Percentiles rank a stretch among this genome's conserved stretches.
These are phyloP conservation scores for Drosophila orosa DNA, from an alignment of 1,140 invertebrate genomes.

Conservation along the genomic window DNA sequence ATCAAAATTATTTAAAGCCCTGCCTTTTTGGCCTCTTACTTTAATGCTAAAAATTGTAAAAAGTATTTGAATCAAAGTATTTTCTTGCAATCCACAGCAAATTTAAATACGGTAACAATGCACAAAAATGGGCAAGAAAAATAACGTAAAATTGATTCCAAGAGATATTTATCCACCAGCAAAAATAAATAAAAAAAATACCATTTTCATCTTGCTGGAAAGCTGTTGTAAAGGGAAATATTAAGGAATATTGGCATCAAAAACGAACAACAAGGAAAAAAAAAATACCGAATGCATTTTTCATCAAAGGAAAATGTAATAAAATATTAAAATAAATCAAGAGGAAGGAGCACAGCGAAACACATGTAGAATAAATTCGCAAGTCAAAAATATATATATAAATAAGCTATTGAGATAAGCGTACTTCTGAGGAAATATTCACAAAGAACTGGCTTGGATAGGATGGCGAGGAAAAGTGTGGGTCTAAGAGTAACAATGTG, in stretches of 20 bases:
- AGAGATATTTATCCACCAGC: conserved; percentile 9
- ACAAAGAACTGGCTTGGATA: conserved; percentile 7
- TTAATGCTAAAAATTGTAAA: too few relatives aligned
- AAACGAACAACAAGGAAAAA: background rate
- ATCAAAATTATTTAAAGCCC: too few relatives aligned
- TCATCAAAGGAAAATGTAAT: conserved; percentile 37
- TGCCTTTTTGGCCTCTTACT: background rate
- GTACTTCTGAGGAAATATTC: conserved; percentile 25
- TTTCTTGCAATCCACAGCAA: background rate
- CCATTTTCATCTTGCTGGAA: background rate
- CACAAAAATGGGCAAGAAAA: background rate
- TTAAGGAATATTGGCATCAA: conserved; percentile 8
- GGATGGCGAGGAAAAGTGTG: background rate
- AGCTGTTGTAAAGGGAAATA: conserved; percentile 13
- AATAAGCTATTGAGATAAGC: conserved; percentile 16
- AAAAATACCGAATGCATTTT: conserved; percentile 29
- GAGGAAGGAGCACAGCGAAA: conserved; percentile 18
- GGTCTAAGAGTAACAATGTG: conserved; percentile 19
- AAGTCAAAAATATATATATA: conserved; percentile 8
- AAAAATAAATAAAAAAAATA: conserved; percentile 14
- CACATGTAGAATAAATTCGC: background rate
- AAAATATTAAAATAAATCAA: conserved; percentile 59
- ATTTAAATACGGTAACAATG: background rate
- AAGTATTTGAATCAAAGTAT: background rate
- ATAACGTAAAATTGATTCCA: conserved; percentile 1